Conservation (phyloP, 1,140 invertebrate species). For the Sipha flava region DNA sequence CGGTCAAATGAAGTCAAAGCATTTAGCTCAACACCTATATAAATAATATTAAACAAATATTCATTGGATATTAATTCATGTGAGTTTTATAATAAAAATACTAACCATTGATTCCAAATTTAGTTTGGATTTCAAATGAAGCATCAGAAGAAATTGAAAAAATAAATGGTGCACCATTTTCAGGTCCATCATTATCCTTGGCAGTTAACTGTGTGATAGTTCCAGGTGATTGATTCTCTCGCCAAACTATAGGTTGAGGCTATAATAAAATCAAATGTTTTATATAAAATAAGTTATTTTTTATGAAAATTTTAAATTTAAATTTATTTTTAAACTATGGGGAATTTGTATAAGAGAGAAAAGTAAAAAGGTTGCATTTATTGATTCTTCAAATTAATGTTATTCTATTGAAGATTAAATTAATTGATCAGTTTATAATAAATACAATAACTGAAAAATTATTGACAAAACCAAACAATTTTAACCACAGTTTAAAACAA, state of each 20-base stretch:
- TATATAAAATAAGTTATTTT: neutral
- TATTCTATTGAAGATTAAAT: neutral
- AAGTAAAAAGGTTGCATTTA: neutral
- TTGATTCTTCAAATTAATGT: neutral
- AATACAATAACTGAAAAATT: neutral
- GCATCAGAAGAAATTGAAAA: slow-evolving; percentile 61
- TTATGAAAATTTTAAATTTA: neutral
- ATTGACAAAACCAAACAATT: no score
- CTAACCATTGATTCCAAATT: slow-evolving; percentile 58
- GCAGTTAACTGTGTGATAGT: slow-evolving; percentile 62
- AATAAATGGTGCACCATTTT: slow-evolving; percentile 73
- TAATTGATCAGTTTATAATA: neutral
- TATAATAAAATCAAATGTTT: slow-evolving; percentile 39
- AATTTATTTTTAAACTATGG: neutral
- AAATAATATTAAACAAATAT: slow-evolving; percentile 33
- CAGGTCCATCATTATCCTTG: slow-evolving; percentile 65
- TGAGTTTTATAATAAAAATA: neutral
- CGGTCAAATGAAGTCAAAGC: slow-evolving; percentile 73
- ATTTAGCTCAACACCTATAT: slow-evolving; percentile 44
- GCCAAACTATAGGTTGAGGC: slow-evolving; percentile 69
- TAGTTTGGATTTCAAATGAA: slow-evolving; percentile 55
- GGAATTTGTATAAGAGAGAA: neutral
- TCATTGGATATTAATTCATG: neutral
- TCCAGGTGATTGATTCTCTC: slow-evolving; percentile 62
- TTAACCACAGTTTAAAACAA: no score